phyloP scores from a whole-genome alignment of 37 sponge, comb jelly and placozoan genomes.

The Bolinopsis microptera region DNA sequence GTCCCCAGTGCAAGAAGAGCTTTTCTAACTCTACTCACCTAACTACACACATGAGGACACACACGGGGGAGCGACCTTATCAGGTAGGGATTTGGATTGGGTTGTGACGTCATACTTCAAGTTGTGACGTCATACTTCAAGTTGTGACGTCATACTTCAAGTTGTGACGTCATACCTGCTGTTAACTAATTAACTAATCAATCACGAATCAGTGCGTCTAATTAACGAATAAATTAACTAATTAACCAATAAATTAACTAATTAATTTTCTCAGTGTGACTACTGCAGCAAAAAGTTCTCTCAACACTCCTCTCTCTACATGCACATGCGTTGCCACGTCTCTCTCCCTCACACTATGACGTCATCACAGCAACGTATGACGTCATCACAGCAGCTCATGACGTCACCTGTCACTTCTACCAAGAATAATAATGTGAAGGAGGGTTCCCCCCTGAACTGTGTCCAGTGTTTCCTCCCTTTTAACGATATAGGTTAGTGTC shows the following conservation, averaged over 20 bases:
- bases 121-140: background rate
- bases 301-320: constrained; percentile 71
- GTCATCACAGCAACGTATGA: background rate
- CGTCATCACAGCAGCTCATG: background rate
- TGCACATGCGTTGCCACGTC: constrained; percentile 69
- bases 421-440: background rate
- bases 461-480: background rate
- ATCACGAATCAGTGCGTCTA: too few relatives aligned
- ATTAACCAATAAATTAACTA: too few relatives aligned
- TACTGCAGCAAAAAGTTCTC: constrained; percentile 53
- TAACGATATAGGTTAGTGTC: background rate
- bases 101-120: background rate
- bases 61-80: constrained; percentile 36
- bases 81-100: too few relatives aligned
- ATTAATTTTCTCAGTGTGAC: constrained; percentile 6
- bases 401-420: background rate
- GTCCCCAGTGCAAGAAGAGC: constrained; percentile 33
- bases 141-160: background rate
- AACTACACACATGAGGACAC: constrained; percentile 14
- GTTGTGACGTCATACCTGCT: background rate
- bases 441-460: background rate
- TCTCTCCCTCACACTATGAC: background rate
- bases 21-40: constrained; percentile 45
- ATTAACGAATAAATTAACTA: too few relatives aligned
- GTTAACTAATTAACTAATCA: too few relatives aligned